A percentile compares a stretch with the other conserved stretches of the same genome.
Conservation (phyloP, 2,797 vertebrate genomes). For the Lepidocolaptes lacrymiger region DNA sequence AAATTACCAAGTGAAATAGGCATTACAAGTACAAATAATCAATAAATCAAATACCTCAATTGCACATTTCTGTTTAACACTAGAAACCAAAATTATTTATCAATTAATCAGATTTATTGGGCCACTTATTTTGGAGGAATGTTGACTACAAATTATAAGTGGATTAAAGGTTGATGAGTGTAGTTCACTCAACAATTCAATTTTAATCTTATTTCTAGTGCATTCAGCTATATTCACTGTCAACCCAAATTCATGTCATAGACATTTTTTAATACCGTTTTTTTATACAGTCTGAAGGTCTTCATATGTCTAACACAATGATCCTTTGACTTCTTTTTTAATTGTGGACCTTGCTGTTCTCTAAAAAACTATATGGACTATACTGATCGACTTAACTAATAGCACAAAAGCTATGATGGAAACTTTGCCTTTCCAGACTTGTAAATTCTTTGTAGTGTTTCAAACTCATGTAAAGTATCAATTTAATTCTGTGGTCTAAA, state of each 20-base stretch:
- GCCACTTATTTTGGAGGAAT: background rate
- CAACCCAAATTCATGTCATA: background rate
- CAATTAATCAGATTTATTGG: background rate
- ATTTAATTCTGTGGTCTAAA: background rate
- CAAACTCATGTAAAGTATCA: background rate
- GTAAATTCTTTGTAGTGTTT: background rate
- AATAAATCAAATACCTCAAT: background rate
- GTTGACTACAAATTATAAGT: background rate
- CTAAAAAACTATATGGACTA: background rate
- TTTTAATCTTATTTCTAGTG: background rate
- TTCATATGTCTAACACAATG: background rate
- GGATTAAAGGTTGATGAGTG: background rate
- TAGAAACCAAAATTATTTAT: background rate
- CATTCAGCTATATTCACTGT: background rate
- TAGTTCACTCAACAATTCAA: background rate
- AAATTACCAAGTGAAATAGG: background rate
- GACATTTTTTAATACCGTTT: background rate
- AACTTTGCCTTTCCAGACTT: background rate
- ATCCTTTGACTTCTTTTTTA: background rate
- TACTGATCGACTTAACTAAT: background rate
- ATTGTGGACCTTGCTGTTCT: fast-evolving
- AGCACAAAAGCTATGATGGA: background rate
- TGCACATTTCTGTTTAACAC: background rate
- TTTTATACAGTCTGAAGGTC: background rate
- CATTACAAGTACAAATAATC: background rate